These are phyloP conservation scores for Nephrotoma guestfalica DNA, from an alignment of 2,888 invertebrate species.

Conservation along the genomic window DNA sequence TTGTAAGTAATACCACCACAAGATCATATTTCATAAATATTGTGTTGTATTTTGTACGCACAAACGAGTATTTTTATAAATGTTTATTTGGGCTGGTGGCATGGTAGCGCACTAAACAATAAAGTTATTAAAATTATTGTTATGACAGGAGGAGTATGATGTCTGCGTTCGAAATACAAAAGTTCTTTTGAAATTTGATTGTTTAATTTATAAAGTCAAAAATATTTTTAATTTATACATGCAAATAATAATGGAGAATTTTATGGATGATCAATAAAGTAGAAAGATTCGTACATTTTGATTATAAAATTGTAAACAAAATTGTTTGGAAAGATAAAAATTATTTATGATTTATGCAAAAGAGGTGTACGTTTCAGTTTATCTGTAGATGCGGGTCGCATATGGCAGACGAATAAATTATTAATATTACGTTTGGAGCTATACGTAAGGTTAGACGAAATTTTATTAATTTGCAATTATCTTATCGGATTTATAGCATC, in stretches of 20 bases:
- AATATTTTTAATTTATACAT: background rate
- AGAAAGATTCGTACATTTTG: background rate
- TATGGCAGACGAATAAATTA: background rate
- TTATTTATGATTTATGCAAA: background rate
- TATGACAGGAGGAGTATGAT: background rate
- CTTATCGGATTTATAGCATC: background rate
- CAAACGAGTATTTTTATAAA: background rate
- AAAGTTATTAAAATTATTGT: background rate
- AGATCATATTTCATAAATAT: background rate
- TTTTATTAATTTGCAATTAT: background rate
- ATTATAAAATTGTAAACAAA: background rate
- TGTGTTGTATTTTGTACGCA: background rate
- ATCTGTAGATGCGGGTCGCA: background rate
- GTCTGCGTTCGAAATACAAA: background rate
- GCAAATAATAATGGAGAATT: background rate
- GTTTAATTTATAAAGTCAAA: background rate
- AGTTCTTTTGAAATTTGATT: background rate
- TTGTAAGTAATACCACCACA: background rate
- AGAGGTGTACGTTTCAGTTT: background rate
- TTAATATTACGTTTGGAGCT: background rate
- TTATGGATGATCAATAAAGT: background rate
- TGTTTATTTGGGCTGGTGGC: background rate
- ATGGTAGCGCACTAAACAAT: background rate
- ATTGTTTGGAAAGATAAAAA: background rate
- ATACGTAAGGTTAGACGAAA: background rate